phyloP scores from a whole-genome alignment of 2,888 invertebrate species.

The Polyploca ridens region DNA sequence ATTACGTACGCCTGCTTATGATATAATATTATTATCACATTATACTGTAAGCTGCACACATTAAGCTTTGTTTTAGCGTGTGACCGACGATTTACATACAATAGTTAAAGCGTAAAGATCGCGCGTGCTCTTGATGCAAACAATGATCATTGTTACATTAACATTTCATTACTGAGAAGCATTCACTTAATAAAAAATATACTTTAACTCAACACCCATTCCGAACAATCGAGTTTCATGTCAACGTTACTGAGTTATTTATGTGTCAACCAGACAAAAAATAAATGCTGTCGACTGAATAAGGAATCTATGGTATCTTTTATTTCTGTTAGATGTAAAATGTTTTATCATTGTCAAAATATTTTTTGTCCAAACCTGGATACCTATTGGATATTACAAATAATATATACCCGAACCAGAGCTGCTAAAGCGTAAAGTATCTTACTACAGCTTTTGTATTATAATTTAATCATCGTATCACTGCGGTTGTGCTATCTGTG shows the following conservation, averaged over 20 bases:
- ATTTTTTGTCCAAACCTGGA: background rate
- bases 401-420: background rate
- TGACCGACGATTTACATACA: conserved; percentile 73
- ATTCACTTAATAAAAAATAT: conserved; percentile 43
- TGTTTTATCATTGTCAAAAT: conserved; percentile 13
- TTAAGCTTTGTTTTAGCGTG: conserved; percentile 48
- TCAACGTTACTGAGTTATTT: background rate
- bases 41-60: conserved; percentile 9
- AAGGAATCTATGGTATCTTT: background rate
- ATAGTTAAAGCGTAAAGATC: conserved; percentile 63
- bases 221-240: conserved; percentile 14
- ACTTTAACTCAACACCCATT: conserved; percentile 43
- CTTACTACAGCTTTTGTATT: too few relatives aligned
- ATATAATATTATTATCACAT: background rate
- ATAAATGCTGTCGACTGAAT: background rate
- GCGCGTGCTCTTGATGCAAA: conserved; percentile 74
- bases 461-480: too few relatives aligned
- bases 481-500: too few relatives aligned
- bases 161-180: conserved; percentile 42
- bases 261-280: background rate
- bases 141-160: conserved; percentile 72
- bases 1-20: conserved; percentile 4
- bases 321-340: background rate
- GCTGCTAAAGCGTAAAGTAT: background rate
- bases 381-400: conserved; percentile 17